Base-by-base conservation (phyloP, 2,113 vertebrate genomes). In the Illadopsis cleaveri region DNA sequence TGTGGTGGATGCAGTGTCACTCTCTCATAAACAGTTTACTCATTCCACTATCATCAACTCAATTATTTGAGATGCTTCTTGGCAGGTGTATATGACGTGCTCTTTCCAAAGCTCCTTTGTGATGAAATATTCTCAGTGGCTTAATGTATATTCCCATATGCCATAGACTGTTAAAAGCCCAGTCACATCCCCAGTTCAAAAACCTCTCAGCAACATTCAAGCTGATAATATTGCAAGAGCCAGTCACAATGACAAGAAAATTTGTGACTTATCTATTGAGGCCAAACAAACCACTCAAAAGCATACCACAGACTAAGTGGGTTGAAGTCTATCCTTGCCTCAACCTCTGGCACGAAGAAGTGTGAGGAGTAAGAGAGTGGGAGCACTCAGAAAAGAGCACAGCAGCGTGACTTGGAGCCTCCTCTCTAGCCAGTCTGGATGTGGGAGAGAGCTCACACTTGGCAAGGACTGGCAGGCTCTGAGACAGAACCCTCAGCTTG, bases 81-180 rank as follows among this genome's bases (percentile, higher is more conserved):
- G 4, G 65, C 92, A 95, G 85, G 82, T 96, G 80, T 48, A 50
- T 68, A 61, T 64, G 86, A 94, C 0, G 2, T 5, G 1, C 38
- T 78, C 56, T 92, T 94, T 95, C 80, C 72, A 81, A 93, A 92
- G 88, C 65, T 92, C 75, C 72, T 92, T 89, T 93, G 72, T 92
- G 88, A 95, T 92, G 61, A 89, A 90, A 92, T 92, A 86, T 71
- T 90, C 86, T 86, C 86, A 75, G 10, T 76, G 53, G 72, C 11
- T 83, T 94, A 90, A 83, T 60, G 88, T 27, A 53, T 54, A 72
- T 64, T 95, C 85, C 93, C 45, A 78, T 75, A 78, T 50, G 69
- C 44, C 69, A 83, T n/a, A 81, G 65, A n/a, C 58, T 86, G 56
- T 81, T 84, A 86, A 90, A 68, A 94, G 77, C 65, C 64, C 82